Conservation (phyloP, 2,113 vertebrate genomes). For the Microtus ochrogaster region DNA sequence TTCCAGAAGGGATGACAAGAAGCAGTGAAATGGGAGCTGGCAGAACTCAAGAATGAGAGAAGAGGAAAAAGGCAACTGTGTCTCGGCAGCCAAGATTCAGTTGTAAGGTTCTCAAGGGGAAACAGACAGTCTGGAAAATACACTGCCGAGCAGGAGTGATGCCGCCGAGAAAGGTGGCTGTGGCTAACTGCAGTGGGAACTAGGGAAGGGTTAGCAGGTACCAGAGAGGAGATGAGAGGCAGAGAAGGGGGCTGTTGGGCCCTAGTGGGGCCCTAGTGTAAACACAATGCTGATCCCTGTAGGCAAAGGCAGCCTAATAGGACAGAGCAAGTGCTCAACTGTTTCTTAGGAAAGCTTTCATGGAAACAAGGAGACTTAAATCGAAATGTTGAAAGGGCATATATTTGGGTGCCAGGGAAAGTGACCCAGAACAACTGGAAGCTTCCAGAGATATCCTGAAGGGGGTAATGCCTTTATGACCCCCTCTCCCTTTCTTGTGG, state of each 20-base stretch:
- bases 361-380: not conserved
- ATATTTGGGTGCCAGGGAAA: not conserved
- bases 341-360: not conserved
- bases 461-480: not conserved
- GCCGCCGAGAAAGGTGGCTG: not conserved
- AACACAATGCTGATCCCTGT: not conserved
- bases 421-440: not conserved
- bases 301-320: slow-evolving; percentile 5
- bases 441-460: not conserved
- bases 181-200: not conserved
- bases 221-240: not conserved
- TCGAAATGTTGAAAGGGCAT: slow-evolving; percentile 6
- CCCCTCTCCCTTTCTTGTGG: not conserved
- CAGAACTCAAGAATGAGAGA: slow-evolving; percentile 3
- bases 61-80: slow-evolving; percentile 19
- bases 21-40: slow-evolving; percentile 1
- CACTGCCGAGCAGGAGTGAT: not conserved
- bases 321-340: not conserved
- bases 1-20: slow-evolving; percentile 36
- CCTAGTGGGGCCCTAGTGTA: not conserved
- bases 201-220: not conserved
- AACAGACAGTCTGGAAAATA: not conserved
- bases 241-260: not conserved
- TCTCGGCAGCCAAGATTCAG: slow-evolving; percentile 40
- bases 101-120: slow-evolving; percentile 2